A percentile compares a stretch with the other conserved stretches of the same genome.
phyloP scores from a whole-genome alignment of 2,797 vertebrate species.

The Falco berigora region DNA sequence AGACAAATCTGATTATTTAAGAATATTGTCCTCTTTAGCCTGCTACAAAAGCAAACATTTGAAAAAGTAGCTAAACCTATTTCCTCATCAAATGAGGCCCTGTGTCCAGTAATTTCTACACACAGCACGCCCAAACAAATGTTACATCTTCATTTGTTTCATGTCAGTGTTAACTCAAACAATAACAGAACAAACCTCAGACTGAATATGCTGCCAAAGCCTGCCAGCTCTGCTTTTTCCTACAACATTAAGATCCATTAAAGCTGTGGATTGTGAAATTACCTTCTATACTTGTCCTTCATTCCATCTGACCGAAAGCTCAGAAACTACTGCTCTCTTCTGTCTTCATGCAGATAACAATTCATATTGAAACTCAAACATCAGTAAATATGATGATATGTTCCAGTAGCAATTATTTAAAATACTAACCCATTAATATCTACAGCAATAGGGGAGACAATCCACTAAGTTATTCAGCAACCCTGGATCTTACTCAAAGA shows the following conservation, averaged over 20 bases:
- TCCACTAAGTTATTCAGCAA: neutral
- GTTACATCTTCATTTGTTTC: neutral
- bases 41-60: neutral
- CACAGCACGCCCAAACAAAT: neutral
- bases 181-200: neutral
- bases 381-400: neutral
- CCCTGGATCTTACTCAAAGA: neutral
- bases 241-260: neutral
- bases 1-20: neutral
- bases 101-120: neutral
- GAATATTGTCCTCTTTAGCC: neutral
- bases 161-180: neutral
- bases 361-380: neutral
- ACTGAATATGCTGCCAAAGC: neutral
- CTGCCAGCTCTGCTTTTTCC: neutral
- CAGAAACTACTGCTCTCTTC: neutral
- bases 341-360: neutral
- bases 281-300: neutral
- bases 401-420: neutral
- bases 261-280: neutral
- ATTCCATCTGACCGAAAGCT: neutral
- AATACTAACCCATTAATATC: neutral
- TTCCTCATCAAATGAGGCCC: neutral
- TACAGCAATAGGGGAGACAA: neutral
- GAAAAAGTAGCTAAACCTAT: neutral